These are phyloP conservation scores for Sepioteuthis lessoniana DNA, from an alignment of 2,888 invertebrate genomes.

Conservation along the genomic window DNA sequence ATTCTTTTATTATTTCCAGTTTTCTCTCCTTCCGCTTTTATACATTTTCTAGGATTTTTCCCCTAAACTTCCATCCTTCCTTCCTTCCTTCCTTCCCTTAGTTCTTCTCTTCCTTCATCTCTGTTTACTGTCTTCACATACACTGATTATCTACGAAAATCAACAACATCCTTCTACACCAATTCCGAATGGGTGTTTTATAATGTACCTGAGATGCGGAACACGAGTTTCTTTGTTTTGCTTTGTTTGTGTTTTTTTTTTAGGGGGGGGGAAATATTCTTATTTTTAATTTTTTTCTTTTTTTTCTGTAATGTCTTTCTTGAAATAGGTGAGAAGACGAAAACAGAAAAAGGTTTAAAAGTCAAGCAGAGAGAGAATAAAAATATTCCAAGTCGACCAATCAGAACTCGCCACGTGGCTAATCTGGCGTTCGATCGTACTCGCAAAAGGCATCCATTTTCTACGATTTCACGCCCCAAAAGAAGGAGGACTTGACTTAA, in stretches of 20 bases:
- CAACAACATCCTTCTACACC: neutral
- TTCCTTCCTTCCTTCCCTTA: too few relatives aligned
- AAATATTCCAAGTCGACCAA: neutral
- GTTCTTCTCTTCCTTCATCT: neutral
- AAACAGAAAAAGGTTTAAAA: neutral
- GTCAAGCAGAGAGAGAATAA: neutral
- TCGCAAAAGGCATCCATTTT: neutral
- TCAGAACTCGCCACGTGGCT: neutral
- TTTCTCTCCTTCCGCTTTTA: too few relatives aligned
- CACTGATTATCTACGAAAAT: neutral
- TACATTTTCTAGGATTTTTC: too few relatives aligned
- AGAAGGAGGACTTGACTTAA: neutral
- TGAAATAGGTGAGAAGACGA: neutral
- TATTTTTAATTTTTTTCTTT: too few relatives aligned
- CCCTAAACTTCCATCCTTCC: too few relatives aligned
- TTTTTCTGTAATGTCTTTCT: too few relatives aligned
- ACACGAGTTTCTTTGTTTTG: neutral
- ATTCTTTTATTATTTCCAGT: too few relatives aligned
- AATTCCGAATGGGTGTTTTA: neutral
- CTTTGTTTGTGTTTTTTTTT: too few relatives aligned
- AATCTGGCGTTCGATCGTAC: constrained; percentile 1
- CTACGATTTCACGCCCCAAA: neutral
- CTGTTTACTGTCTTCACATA: neutral
- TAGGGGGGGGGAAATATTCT: too few relatives aligned
- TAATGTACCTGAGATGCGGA: neutral